phyloP scores from a whole-genome alignment of 2,797 vertebrate species.

The Rhodeus uyekii region DNA sequence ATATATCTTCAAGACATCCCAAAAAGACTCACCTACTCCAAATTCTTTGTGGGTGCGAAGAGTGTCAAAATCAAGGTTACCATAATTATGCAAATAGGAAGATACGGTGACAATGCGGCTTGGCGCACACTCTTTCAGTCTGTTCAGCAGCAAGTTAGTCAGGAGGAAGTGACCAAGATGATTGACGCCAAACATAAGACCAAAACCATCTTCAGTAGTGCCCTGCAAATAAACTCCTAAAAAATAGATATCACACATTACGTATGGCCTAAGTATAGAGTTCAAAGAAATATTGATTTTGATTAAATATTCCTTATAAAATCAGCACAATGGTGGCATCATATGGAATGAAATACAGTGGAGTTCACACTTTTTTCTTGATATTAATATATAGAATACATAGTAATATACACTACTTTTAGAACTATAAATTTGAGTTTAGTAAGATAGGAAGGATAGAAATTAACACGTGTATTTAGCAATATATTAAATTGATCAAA shows the following conservation, averaged over 20 bases:
- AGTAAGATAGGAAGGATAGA: not conserved
- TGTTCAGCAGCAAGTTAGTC: constrained; percentile 68
- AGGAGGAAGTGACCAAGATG: constrained; percentile 74
- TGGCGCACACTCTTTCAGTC: constrained; percentile 64
- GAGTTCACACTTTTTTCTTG: not conserved
- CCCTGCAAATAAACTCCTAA: constrained; percentile 62
- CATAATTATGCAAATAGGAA: constrained; percentile 58
- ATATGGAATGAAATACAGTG: not conserved
- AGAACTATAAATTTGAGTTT: not conserved
- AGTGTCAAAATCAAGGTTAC: constrained; percentile 67
- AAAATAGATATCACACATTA: not conserved
- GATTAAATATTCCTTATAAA: not conserved
- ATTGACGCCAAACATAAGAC: constrained; percentile 73
- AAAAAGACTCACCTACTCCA: constrained; percentile 42
- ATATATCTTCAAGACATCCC: constrained; percentile 53
- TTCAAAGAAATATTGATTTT: not conserved
- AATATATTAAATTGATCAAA: not conserved
- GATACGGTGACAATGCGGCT: constrained; percentile 69
- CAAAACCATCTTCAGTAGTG: constrained; percentile 69
- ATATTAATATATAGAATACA: not conserved
- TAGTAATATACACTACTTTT: not conserved
- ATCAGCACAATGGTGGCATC: not conserved
- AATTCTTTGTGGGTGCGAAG: constrained; percentile 67
- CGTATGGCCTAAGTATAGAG: not conserved
- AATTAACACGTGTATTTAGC: not conserved